Percentiles rank a stretch among this genome's conserved stretches.
These are phyloP conservation scores for Ephestia elutella DNA, from an alignment of 1,140 invertebrate species.

Conservation along the genomic window DNA sequence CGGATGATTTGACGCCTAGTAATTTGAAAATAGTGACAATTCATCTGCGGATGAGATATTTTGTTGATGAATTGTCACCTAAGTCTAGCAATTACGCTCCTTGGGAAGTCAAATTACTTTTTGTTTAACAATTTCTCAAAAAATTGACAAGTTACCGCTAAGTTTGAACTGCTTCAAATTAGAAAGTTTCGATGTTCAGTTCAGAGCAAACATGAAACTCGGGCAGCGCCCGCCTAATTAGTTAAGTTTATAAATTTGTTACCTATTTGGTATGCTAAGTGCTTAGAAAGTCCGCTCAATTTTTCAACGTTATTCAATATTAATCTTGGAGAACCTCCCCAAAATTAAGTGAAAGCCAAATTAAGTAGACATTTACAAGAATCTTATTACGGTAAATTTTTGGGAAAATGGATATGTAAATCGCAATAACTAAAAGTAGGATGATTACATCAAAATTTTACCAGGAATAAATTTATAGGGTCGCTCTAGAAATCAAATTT, in stretches of 20 bases:
- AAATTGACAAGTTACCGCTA: constrained; percentile 22
- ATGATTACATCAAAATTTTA: no score
- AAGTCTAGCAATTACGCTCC: no score
- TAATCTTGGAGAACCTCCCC: constrained; percentile 1
- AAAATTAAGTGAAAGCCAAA: background rate
- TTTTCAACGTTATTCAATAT: constrained; percentile 4
- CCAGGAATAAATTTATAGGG: no score
- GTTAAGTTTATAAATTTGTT: constrained; percentile 67
- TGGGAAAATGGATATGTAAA: no score
- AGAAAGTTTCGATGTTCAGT: constrained; percentile 46
- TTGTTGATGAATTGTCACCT: no score
- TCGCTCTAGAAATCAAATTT: no score
- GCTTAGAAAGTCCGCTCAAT: constrained; percentile 32
- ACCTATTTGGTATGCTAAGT: constrained; percentile 66
- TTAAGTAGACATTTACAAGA: background rate
- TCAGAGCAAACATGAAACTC: constrained; percentile 57
- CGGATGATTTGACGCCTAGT: no score
- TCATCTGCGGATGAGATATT: no score
- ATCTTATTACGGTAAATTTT: background rate
- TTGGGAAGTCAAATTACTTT: no score
- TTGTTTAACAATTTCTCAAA: background rate
- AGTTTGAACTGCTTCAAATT: constrained; percentile 46
- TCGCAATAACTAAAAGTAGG: no score
- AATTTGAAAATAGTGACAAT: no score
- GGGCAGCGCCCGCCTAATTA: constrained; percentile 51